phyloP scores from a whole-genome alignment of 2,888 invertebrate species.

The Ametastegia equiseti region DNA sequence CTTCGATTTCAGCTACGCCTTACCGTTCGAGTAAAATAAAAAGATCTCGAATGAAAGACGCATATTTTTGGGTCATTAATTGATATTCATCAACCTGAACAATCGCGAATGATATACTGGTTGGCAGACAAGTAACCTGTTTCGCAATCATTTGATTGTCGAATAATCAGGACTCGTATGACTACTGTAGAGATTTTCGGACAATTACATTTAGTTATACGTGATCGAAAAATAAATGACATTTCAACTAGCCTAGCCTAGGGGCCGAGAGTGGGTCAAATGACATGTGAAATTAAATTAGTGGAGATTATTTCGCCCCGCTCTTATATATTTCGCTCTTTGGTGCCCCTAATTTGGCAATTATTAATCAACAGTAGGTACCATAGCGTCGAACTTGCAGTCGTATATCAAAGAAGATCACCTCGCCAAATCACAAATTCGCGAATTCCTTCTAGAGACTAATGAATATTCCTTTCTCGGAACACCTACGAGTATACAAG shows the following conservation, averaged over 20 bases:
- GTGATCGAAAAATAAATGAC: neutral
- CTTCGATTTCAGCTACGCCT: no score
- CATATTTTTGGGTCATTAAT: no score
- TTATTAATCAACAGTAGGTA: no score
- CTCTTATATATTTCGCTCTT: no score
- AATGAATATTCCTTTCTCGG: neutral
- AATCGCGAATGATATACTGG: no score
- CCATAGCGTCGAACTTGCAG: neutral
- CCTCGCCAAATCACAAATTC: neutral
- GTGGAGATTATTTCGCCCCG: neutral
- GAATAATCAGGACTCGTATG: no score
- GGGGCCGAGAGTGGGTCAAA: constrained; percentile 6
- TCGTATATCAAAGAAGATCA: neutral
- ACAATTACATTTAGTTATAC: neutral
- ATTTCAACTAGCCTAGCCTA: neutral
- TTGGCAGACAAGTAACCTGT: no score
- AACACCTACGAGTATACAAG: neutral
- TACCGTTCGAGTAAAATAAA: no score
- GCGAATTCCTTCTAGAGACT: neutral
- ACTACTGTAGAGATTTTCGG: no score
- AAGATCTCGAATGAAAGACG: no score
- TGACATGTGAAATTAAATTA: neutral
- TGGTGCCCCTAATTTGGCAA: neutral
- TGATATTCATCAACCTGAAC: no score
- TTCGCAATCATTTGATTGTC: no score